phyloP scores from a whole-genome alignment of 2,888 invertebrate genomes.

The Protula sp. region DNA sequence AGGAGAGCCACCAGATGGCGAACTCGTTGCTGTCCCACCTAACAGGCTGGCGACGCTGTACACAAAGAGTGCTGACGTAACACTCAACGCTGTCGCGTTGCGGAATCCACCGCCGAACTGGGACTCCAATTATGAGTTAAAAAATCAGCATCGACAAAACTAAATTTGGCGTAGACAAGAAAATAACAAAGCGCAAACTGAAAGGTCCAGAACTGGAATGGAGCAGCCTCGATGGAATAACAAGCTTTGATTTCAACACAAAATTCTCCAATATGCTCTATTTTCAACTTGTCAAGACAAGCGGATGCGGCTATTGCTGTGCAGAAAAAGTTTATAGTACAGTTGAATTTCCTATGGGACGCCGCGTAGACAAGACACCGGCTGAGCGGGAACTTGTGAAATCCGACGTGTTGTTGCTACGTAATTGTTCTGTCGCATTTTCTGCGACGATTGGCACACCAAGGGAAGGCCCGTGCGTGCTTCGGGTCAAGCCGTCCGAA shows the following conservation, averaged over 20 bases:
- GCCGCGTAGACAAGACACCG: constrained; percentile 26
- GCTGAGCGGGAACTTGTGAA: constrained; percentile 2
- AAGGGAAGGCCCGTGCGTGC: constrained; percentile 31
- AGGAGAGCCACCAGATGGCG: constrained; percentile 53
- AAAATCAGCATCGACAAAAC: constrained; percentile 8
- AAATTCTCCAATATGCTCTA: constrained; percentile 44
- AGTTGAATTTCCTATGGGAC: constrained; percentile 35
- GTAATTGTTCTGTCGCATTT: constrained; percentile 23
- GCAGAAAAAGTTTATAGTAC: constrained; percentile 31
- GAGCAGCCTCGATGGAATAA: constrained; percentile 48
- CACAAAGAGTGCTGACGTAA: constrained; percentile 43
- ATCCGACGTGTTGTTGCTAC: no score
- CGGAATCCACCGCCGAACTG: constrained; percentile 17
- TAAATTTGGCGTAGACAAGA: constrained; percentile 5
- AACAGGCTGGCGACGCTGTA: constrained; percentile 39
- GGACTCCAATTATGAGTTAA: constrained; percentile 35
- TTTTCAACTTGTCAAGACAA: constrained; percentile 37
- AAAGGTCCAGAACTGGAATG: constrained; percentile 29
- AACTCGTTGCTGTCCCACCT: constrained; percentile 46
- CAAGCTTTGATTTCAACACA: constrained; percentile 47
- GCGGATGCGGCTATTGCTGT: constrained; percentile 48
- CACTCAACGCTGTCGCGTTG: constrained; percentile 18
- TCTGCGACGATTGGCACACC: constrained; percentile 32
- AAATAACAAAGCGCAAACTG: constrained; percentile 23
- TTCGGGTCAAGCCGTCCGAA: constrained; percentile 43